Conservation (phyloP, 1,140 invertebrate species). For the Bactericera cockerelli region DNA sequence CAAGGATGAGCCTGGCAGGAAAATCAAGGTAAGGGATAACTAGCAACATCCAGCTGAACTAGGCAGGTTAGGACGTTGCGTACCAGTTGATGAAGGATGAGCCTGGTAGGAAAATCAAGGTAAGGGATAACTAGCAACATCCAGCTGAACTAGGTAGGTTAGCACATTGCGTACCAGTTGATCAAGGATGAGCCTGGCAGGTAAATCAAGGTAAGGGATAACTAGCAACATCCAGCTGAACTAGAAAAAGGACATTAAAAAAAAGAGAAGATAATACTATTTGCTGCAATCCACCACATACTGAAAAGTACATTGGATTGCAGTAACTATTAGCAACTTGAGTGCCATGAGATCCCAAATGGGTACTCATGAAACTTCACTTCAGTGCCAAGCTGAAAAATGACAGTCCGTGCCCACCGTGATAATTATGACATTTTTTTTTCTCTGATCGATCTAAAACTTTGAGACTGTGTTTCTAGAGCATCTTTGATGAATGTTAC, state of each 20-base stretch:
- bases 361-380: too few species aligned
- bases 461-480: too few species aligned
- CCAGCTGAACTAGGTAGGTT: background rate
- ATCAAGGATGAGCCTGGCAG: constrained; percentile 31
- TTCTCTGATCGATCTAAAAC: background rate
- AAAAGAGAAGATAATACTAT: background rate
- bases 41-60: too few species aligned
- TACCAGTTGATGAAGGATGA: constrained; percentile 31
- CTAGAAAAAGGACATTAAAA: too few species aligned
- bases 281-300: too few species aligned
- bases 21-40: constrained; percentile 29
- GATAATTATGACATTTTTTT: background rate
- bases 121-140: constrained; percentile 20
- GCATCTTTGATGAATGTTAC: too few species aligned
- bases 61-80: constrained; percentile 35
- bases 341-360: too few species aligned
- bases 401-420: too few species aligned
- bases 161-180: constrained; percentile 35
- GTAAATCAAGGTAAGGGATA: constrained; percentile 29
- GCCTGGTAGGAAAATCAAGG: constrained; percentile 33
- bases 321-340: too few species aligned
- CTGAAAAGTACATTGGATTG: too few species aligned
- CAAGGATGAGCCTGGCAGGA: constrained; percentile 30
- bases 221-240: too few species aligned
- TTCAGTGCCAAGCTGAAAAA: too few species aligned